These are phyloP conservation scores for Psittacula derbiana DNA, from an alignment of 2,797 vertebrate genomes.

Conservation along the genomic window DNA sequence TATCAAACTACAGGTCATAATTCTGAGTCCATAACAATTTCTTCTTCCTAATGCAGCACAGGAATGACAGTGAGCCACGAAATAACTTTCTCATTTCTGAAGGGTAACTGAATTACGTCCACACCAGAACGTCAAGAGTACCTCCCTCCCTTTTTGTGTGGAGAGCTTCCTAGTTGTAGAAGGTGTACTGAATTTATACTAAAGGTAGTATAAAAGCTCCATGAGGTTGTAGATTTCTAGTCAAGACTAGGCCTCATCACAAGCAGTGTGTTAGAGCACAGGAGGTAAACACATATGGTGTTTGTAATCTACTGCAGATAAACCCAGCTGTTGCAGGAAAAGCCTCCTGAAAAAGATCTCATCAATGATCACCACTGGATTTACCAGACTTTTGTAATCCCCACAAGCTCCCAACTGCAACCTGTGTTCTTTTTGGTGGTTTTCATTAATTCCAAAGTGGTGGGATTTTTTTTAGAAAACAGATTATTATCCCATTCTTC, in stretches of 20 bases:
- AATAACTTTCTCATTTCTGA: not conserved
- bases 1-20: not conserved
- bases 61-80: not conserved
- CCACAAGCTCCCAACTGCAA: not conserved
- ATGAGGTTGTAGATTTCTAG: not conserved
- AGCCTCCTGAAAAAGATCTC: not conserved
- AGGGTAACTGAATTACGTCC: not conserved
- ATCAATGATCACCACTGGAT: not conserved
- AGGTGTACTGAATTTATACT: not conserved
- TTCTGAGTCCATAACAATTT: not conserved
- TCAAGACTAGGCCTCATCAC: not conserved
- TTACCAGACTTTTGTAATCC: not conserved
- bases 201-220: not conserved
- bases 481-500: not conserved
- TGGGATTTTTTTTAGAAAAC: not conserved
- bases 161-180: not conserved
- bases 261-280: not conserved
- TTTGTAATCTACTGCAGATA: not conserved
- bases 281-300: not conserved
- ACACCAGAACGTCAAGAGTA: rapidly evolving
- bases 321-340: not conserved
- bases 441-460: not conserved
- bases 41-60: not conserved
- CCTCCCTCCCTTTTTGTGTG: not conserved
- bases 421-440: not conserved